A percentile compares a stretch with the other conserved stretches of the same genome.
These are phyloP conservation scores for Darevskia mixta DNA, from an alignment of 2,797 vertebrate genomes.

Conservation along the genomic window DNA sequence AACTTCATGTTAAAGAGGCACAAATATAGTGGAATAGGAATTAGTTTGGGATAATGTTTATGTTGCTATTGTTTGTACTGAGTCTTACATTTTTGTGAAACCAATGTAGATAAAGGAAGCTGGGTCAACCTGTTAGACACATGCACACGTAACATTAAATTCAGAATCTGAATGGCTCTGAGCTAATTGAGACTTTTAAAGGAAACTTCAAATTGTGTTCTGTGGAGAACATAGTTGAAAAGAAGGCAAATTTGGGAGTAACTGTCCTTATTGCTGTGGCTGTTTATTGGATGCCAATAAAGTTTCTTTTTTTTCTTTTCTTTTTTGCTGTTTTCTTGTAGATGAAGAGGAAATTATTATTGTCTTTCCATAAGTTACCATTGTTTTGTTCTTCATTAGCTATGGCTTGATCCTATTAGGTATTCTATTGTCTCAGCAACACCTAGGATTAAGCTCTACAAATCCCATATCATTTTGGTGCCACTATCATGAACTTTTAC, in stretches of 20 bases:
- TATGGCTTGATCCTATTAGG: neutral
- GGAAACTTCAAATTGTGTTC: constrained; percentile 77
- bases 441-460: neutral
- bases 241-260: constrained; percentile 72
- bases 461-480: neutral
- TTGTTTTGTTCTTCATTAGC: neutral
- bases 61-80: constrained; percentile 58
- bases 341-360: neutral
- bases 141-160: constrained; percentile 75
- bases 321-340: constrained; percentile 24
- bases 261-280: constrained; percentile 58
- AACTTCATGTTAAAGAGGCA: too few species aligned
- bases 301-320: neutral
- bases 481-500: neutral
- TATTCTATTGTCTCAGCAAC: neutral
- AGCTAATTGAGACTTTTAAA: constrained; percentile 65
- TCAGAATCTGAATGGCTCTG: constrained; percentile 78
- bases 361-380: constrained; percentile 21
- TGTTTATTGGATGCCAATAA: constrained; percentile 49
- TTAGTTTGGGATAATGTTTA: too few species aligned
- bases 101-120: constrained; percentile 73
- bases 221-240: constrained; percentile 75
- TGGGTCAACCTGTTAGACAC: constrained; percentile 77
- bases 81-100: constrained; percentile 74
- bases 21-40: too few species aligned